These are phyloP conservation scores for Tricholauxania praeusta DNA, from an alignment of 2,888 invertebrate species.

Conservation along the genomic window DNA sequence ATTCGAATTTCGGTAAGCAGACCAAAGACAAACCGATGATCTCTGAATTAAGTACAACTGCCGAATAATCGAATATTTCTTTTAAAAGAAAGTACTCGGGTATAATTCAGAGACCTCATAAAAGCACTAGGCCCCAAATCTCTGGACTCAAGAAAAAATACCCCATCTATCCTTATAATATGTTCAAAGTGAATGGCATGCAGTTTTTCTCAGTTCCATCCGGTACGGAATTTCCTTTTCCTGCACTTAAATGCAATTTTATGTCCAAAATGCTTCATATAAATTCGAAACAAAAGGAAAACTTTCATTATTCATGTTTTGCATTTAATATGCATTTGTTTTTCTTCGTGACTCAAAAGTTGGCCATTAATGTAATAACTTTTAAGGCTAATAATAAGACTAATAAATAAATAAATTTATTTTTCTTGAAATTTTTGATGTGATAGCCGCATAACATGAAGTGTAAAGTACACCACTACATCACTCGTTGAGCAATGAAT, in stretches of 20 bases:
- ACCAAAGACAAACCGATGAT: too few species aligned
- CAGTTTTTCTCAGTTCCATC: background rate
- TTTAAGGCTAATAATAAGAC: background rate
- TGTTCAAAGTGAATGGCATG: background rate
- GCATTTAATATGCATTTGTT: background rate
- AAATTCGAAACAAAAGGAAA: background rate
- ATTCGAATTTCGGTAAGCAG: too few species aligned
- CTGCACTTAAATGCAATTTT: conserved; percentile 60
- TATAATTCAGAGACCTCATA: background rate
- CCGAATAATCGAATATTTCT: too few species aligned
- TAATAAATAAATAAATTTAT: too few species aligned
- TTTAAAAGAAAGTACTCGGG: too few species aligned
- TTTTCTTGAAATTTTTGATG: too few species aligned
- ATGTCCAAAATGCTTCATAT: conserved; percentile 41
- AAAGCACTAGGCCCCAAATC: background rate
- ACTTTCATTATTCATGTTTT: too few species aligned
- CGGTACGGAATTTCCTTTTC: conserved; percentile 40
- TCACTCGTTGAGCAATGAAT: too few species aligned
- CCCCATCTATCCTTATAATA: background rate
- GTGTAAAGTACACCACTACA: too few species aligned
- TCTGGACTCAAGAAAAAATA: background rate
- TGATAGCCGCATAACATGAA: too few species aligned
- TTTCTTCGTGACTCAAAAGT: background rate
- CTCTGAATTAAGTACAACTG: too few species aligned
- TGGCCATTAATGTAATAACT: conserved; percentile 30